Evolutionary conservation across 1,140 invertebrate species (phyloP), one percentile per base, ranked within the genome.

Genomic region (Drosophila virilis): DNA sequence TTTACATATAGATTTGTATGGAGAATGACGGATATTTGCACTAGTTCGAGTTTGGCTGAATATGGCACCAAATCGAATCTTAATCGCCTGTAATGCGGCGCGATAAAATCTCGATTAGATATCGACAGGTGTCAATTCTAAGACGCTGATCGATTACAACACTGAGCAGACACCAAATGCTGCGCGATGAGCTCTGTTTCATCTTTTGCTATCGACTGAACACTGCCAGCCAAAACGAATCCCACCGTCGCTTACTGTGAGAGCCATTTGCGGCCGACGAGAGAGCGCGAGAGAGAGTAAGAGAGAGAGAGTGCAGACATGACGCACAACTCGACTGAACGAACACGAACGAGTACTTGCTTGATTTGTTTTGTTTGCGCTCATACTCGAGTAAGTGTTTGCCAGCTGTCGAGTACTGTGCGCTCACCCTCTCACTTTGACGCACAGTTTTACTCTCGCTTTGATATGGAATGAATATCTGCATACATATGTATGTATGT

Each of bases 61-160:
- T 22, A 5, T 28, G 4, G 22, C 22, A 22, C 22, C 22, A 28
- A 28, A 28, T 51, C 38, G 40, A 59, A 57, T 33, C 15, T 90
- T 91, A 91, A 61, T 91, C 91, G 74, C 91, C 91, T 15, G 91
- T 90, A 60, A 92, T 85, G 70, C 91, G 91, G 64, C 91, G 91
- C 57, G 91, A 92, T 58, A 92, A 59, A 45, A 92, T 92, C 78
- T 92, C 85, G 70, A 92, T 92, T 80, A 92, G 73, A 82, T 92
- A 92, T 90, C 91, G 91, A 92, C 91, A 90, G 82, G 91, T 92
- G 89, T 92, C 91, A 90, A 92, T 92, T 88, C 91, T 77, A 76
- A 92, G 83, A 78, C 91, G 82, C 80, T 92, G 91, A 85, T 92
- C 91, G 79, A 91, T 91, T 80, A 80, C 73, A 88, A 90, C 82